Evolutionary conservation across 2,888 invertebrate species (phyloP).

Genomic region (Oligia latruncula): DNA sequence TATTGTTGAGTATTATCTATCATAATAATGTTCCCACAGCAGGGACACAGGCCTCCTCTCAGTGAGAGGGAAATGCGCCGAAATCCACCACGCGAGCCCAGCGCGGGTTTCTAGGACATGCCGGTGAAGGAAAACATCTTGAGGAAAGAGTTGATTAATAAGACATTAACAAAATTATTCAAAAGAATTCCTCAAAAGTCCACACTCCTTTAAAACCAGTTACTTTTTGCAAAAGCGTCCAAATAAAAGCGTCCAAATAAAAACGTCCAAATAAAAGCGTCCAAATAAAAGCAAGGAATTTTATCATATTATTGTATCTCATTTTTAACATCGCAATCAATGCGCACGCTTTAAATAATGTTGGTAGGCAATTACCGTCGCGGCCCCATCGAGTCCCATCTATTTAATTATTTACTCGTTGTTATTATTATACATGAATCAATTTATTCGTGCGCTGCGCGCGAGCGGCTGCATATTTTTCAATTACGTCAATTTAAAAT

Average conservation of each 20-base stretch:
- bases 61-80: too few species aligned
- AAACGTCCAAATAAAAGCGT: background rate
- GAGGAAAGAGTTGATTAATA: background rate
- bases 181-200: conserved; percentile 4
- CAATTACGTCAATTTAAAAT: conserved; percentile 90
- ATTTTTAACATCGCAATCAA: conserved; percentile 58
- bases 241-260: background rate
- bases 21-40: too few species aligned
- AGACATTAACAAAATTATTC: background rate
- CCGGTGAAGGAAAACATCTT: too few species aligned
- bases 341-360: conserved; percentile 54
- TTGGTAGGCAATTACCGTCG: conserved; percentile 58
- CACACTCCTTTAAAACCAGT: background rate
- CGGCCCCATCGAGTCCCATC: conserved; percentile 54
- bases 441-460: conserved; percentile 86
- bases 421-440: conserved; percentile 88
- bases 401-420: conserved; percentile 75
- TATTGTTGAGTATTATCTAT: too few species aligned
- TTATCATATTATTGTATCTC: conserved; percentile 36
- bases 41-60: too few species aligned
- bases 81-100: too few species aligned
- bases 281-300: conserved; percentile 11
- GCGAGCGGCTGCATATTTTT: conserved; percentile 89
- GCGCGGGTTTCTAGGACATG: too few species aligned
- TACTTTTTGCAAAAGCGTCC: background rate